These are phyloP conservation scores for Enteromius radiatus DNA, from an alignment of 2,797 vertebrate genomes.

Conservation along the genomic window DNA sequence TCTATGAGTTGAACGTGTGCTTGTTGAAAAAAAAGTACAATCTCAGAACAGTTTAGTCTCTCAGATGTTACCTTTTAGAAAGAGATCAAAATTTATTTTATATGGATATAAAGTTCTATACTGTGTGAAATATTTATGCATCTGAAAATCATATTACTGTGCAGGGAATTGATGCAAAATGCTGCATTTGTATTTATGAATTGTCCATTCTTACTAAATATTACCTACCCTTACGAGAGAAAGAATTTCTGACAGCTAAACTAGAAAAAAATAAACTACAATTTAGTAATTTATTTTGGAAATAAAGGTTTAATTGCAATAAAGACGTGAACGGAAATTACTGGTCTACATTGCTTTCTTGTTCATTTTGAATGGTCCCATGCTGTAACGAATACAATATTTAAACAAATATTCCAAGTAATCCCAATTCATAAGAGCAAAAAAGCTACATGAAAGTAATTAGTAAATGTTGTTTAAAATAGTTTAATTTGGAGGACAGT, in stretches of 20 bases:
- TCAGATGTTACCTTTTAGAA: neutral
- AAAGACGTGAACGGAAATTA: neutral
- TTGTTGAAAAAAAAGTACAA: neutral
- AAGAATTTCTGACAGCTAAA: neutral
- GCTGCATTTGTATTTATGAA: constrained; percentile 26
- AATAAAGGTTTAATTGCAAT: constrained; percentile 11
- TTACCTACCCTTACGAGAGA: neutral
- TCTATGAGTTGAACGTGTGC: neutral
- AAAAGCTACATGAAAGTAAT: neutral
- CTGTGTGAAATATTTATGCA: neutral
- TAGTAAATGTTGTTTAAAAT: neutral
- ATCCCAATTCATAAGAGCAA: neutral
- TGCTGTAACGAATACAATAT: neutral
- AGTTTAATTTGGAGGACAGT: neutral
- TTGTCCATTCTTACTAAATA: neutral
- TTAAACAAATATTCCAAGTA: neutral
- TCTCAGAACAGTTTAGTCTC: neutral
- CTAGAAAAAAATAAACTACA: neutral
- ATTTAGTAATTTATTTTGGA: neutral
- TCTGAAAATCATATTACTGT: neutral
- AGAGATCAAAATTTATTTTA: neutral
- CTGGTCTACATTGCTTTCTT: neutral
- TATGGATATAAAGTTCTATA: neutral
- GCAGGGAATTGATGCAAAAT: neutral
- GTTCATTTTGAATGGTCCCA: neutral